These are phyloP conservation scores for Ornithorhynchus anatinus DNA, from an alignment of 2,113 vertebrate species.

Conservation along the genomic window DNA sequence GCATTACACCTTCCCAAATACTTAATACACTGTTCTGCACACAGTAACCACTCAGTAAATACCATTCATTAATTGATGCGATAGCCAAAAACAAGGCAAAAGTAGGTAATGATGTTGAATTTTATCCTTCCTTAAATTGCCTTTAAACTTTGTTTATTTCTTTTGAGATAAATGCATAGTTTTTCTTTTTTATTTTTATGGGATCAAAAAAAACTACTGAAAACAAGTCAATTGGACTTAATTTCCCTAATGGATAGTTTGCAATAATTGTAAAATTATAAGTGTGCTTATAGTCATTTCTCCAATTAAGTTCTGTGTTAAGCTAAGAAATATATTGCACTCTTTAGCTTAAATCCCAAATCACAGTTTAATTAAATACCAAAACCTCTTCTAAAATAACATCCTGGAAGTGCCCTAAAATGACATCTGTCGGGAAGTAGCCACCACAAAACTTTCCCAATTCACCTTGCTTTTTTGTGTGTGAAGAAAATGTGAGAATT, in stretches of 20 bases:
- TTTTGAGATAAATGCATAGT: background rate
- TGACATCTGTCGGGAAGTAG: background rate
- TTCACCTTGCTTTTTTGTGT: too few relatives aligned
- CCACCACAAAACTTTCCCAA: too few relatives aligned
- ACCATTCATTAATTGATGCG: too few relatives aligned
- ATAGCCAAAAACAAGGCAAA: too few relatives aligned
- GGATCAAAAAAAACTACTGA: background rate
- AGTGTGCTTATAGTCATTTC: background rate
- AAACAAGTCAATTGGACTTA: slow-evolving; percentile 1
- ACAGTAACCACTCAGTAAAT: too few relatives aligned
- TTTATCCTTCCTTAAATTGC: background rate
- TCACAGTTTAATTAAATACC: slow-evolving; percentile 34
- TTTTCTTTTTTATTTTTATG: background rate
- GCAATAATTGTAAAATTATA: slow-evolving; percentile 11
- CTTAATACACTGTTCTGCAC: too few relatives aligned
- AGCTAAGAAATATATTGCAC: slow-evolving; percentile 20
- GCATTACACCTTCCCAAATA: too few relatives aligned
- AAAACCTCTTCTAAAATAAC: background rate
- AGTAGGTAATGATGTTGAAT: too few relatives aligned
- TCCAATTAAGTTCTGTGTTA: slow-evolving; percentile 17
- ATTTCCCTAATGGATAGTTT: slow-evolving; percentile 9
- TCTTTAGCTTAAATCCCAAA: slow-evolving; percentile 19
- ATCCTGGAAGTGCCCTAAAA: background rate
- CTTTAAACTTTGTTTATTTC: background rate
- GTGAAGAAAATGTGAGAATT: too few relatives aligned